phyloP scores from a whole-genome alignment of 64 coral and sea anemone genomes.

The Montipora sp. region DNA sequence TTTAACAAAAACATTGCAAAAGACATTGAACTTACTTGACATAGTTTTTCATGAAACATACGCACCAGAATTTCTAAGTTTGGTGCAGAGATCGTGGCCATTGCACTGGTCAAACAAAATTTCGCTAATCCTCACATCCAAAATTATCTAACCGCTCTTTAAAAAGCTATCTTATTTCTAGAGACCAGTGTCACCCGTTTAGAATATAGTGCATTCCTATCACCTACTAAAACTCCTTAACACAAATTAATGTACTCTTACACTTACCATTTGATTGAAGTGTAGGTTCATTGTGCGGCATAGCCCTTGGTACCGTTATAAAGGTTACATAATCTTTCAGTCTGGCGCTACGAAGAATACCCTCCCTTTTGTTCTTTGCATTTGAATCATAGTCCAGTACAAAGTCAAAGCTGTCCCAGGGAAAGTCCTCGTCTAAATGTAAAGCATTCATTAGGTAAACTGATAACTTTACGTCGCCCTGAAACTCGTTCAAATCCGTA shows the following conservation, averaged over 20 bases:
- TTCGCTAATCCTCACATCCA: too few relatives aligned
- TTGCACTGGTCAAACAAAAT: too few relatives aligned
- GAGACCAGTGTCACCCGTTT: too few relatives aligned
- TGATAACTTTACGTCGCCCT: not conserved
- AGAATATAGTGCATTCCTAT: too few relatives aligned
- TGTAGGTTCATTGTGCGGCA: not conserved
- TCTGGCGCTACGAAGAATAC: slow-evolving; percentile 4
- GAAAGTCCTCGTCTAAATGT: slow-evolving; percentile 43
- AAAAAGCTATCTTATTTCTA: too few relatives aligned
- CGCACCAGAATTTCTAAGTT: too few relatives aligned
- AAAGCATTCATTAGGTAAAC: slow-evolving; percentile 23
- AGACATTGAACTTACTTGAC: too few relatives aligned
- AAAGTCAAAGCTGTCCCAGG: slow-evolving; percentile 52
- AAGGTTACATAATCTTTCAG: slow-evolving; percentile 48
- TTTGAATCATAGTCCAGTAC: slow-evolving; percentile 65
- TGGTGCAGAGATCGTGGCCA: too few relatives aligned
- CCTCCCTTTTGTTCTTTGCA: not conserved
- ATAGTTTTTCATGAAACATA: too few relatives aligned
- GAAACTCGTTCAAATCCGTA: not conserved
- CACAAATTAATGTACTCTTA: not conserved
- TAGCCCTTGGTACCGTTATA: not conserved
- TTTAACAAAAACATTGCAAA: too few relatives aligned
- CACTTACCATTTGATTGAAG: not conserved
- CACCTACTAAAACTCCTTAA: too few relatives aligned
- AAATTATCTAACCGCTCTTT: too few relatives aligned